Evolutionary conservation across 1,140 invertebrate genomes (phyloP), one percentile per base, ranked within the genome.

Genomic region (Drosophila burlai): DNA sequence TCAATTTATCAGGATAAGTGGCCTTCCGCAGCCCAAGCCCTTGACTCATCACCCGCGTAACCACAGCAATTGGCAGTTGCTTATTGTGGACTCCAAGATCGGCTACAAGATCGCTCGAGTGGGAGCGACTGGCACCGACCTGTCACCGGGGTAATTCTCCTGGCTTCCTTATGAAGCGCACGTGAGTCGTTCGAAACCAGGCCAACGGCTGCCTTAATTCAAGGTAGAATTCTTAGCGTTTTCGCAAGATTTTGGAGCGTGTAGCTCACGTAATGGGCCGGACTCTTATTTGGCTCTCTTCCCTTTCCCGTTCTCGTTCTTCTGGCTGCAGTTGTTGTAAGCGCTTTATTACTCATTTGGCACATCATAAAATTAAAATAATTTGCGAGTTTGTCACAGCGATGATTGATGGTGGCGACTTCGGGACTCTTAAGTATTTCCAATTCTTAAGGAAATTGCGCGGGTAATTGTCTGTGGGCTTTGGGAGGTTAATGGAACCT

Each of bases 321-420:
- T 64, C 31, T 36, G 58, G 26, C 50, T 55, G 26, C 49, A 21
- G 50, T 58, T 76, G 40, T 45, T 50, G 50, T 26, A 45, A 60
- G 43, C 66, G 50, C 31, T 36, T 80, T 73, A 69, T 87, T 80
- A 83, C 62, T 89, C 84, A 83, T 52, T 64, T 76, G 50, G 24
- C 72, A 77, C 81, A 81, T 64, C 47, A 80, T 83, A 77, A 80
- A 83, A 71, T 65, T 45, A 24, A 55, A 79, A 79, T 78, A 68
- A 74, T 82, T 65, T 47, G n/a, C 42, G 26, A 62, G 49, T 76
- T 83, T 81, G 82, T 74, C 82, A 78, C 47, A 34, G 43, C 67
- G 46, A 50, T 86, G 83, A 86, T 86, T 87, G 76, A 86, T 86
- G 76, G 64, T 57, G 67, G 55, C 67, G 11, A 64, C 74, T 52